Base-by-base conservation (phyloP, 2,113 vertebrate species). In the Embiotoca jacksoni region DNA sequence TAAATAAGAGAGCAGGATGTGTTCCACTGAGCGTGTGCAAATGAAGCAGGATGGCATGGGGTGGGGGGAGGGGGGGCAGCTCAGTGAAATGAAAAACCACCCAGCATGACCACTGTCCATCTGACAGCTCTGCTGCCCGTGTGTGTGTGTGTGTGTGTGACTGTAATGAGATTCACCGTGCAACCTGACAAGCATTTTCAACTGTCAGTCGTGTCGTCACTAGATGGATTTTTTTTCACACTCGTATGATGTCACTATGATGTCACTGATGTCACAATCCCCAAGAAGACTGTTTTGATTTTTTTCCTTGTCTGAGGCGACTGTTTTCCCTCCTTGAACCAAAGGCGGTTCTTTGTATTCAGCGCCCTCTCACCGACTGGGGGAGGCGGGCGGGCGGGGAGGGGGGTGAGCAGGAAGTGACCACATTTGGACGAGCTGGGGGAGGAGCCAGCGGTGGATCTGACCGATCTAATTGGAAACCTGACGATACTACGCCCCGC, bases 291-390 rank as follows among this genome's bases (percentile, higher is more conserved):
- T 1, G 23, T 23, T 23, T 23, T 1, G 23, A 23, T 23, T 23
- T 23, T 23, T 37, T 37, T 37, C 68, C 32, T 56, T 62, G 65
- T 80, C 69, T 60, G 59, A 70, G 82, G 71, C 9, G 11, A 55
- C 53, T 5, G 9, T 74, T 56, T 79, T 82, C 79, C 60, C 23
- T 23, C 84, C 76, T 82, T 65, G 75, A 91, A 80, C 84, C 66
- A 60, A 83, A 69, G 76, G 81, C 9, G 85, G 76, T 91, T 76
- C 49, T 93, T 91, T 84, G 89, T 91, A 88, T 93, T 90, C 87
- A 82, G 81, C 14, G 32, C 6, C 82, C 80, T 85, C 75, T 87
- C 66, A 32, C 65, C 61, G 78, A 14, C 73, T 78, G 86, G 16
- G 64, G 44, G 35, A 5, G 55, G 75, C 23, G 23, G 23, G 23